Evolutionary conservation across 2,797 vertebrate genomes (phyloP).

Genomic region (Psittacula derbiana): DNA sequence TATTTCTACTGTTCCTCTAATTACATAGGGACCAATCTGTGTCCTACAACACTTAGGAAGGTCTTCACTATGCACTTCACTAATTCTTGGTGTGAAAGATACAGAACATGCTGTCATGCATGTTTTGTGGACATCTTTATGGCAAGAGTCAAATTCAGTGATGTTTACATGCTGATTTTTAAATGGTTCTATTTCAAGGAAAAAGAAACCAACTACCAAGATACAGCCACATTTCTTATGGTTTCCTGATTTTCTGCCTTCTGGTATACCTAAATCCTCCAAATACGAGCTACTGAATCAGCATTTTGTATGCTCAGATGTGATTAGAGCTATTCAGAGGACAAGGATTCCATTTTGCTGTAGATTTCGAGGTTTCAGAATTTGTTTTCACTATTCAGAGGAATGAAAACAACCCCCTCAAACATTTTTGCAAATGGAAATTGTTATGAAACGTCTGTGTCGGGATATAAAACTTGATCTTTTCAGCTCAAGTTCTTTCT

Average conservation of each 20-base stretch:
- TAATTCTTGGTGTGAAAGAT: background rate
- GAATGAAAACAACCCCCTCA: slow-evolving; percentile 52
- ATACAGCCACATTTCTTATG: background rate
- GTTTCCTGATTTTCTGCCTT: slow-evolving; percentile 38
- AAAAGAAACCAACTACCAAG: background rate
- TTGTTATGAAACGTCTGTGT: slow-evolving; percentile 48
- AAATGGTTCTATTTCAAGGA: background rate
- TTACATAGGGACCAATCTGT: background rate
- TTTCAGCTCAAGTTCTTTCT: slow-evolving; percentile 40
- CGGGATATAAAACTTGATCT: slow-evolving; percentile 48
- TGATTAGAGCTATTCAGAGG: slow-evolving; percentile 8
- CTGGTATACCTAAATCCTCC: slow-evolving; percentile 21
- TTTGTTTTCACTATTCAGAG: slow-evolving; percentile 43
- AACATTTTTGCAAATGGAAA: slow-evolving; percentile 42
- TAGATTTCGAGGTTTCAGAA: slow-evolving; percentile 38
- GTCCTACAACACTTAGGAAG: background rate
- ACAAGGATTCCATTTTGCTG: slow-evolving; percentile 26
- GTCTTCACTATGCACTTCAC: background rate
- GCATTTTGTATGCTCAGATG: slow-evolving; percentile 30
- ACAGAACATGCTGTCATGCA: background rate
- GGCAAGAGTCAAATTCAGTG: background rate
- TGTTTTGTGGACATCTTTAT: background rate
- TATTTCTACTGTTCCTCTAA: background rate
- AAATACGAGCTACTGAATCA: slow-evolving; percentile 51
- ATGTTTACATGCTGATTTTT: background rate